Percentiles rank a stretch among this genome's conserved stretches.
phyloP scores from a whole-genome alignment of 2,797 vertebrate genomes.

The Chromobotia macracanthus region DNA sequence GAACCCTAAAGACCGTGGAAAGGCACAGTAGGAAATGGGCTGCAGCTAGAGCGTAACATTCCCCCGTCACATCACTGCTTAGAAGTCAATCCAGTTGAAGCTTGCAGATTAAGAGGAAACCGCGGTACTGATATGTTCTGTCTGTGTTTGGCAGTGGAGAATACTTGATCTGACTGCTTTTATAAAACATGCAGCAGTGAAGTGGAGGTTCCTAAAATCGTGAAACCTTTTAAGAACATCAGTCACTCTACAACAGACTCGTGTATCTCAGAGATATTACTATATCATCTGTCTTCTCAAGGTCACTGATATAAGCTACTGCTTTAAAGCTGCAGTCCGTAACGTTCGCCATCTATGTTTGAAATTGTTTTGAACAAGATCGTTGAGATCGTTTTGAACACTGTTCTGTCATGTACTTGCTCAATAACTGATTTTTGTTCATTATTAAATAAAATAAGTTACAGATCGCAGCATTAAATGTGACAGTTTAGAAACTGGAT shows the following conservation, averaged over 20 bases:
- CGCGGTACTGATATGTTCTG: neutral
- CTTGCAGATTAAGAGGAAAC: slow-evolving; percentile 23
- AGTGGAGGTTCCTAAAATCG: neutral
- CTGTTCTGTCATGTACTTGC: too few species aligned
- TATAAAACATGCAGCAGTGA: slow-evolving; percentile 33
- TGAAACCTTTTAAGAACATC: slow-evolving; percentile 7
- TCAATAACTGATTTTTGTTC: too few species aligned
- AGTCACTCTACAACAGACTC: neutral
- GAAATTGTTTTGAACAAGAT: too few species aligned
- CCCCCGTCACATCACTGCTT: neutral
- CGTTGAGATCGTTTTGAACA: too few species aligned
- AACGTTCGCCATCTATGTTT: too few species aligned
- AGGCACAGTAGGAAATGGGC: slow-evolving; percentile 18
- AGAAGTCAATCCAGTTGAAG: slow-evolving; percentile 38
- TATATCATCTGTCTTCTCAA: neutral
- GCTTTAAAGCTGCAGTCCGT: neutral
- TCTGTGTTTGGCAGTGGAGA: slow-evolving; percentile 1
- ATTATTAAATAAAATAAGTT: neutral
- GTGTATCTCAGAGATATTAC: neutral
- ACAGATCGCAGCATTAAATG: neutral
- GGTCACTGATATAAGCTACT: neutral
- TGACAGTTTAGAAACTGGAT: neutral
- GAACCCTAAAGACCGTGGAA: slow-evolving; percentile 29
- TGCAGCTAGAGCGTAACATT: slow-evolving; percentile 14
- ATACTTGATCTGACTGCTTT: slow-evolving; percentile 26